phyloP scores from a whole-genome alignment of 2,113 vertebrate species.

The Antigone vipio region DNA sequence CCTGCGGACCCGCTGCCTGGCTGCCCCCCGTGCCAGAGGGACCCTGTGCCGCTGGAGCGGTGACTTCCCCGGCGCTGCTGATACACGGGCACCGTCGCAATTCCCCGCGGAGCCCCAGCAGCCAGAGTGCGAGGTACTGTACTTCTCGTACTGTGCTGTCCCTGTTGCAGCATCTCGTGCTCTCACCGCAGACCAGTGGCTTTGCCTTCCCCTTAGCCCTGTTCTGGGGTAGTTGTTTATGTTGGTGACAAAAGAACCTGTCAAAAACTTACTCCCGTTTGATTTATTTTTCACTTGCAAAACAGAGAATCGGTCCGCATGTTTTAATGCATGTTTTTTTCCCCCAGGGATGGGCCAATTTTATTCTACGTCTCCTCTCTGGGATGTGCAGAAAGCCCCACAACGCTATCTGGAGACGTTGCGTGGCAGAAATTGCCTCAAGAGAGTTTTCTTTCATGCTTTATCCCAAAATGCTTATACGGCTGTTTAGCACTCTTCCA shows the following conservation, averaged over 20 bases:
- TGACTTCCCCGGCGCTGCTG: not conserved
- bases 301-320: not conserved
- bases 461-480: not conserved
- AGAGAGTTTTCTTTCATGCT: not conserved
- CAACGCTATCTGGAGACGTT: not conserved
- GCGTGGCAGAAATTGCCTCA: not conserved
- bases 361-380: not conserved
- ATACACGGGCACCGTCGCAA: fast-evolving
- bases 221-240: not conserved
- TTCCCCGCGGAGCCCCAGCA: not conserved
- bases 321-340: not conserved
- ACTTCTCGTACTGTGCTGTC: fast-evolving
- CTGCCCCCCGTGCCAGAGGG: fast-evolving
- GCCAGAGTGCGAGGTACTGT: fast-evolving
- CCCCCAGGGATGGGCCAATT: not conserved
- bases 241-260: not conserved
- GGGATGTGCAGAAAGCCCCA: not conserved
- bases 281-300: not conserved
- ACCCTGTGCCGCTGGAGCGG: fast-evolving
- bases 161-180: fast-evolving
- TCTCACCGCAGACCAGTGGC: not conserved
- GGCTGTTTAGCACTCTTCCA: not conserved
- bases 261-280: not conserved
- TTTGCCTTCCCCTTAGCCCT: not conserved
- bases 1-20: not conserved